These are phyloP conservation scores for Dysidea cf. avara DNA, from an alignment of 37 sponge, comb jelly and placozoan species.

Conservation along the genomic window DNA sequence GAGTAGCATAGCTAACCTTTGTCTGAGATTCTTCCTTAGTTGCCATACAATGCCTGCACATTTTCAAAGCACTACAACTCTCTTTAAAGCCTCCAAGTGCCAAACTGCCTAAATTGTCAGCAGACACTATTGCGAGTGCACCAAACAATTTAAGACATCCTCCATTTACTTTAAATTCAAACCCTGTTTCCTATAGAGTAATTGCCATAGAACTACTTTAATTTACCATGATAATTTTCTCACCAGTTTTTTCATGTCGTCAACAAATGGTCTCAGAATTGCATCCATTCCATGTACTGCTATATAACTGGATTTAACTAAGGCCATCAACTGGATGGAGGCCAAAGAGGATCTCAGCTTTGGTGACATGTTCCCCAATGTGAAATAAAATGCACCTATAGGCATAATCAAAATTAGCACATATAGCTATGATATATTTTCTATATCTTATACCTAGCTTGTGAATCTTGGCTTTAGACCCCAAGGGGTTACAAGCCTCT, in stretches of 20 bases:
- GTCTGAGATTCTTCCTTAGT: constrained; percentile 12
- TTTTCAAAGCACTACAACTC: constrained; percentile 29
- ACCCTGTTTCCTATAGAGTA: constrained; percentile 22
- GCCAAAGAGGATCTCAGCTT: constrained; percentile 20
- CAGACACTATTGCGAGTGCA: constrained; percentile 32
- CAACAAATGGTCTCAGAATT: constrained; percentile 36
- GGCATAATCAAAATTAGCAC: too few relatives aligned
- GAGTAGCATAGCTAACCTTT: neutral
- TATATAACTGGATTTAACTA: neutral
- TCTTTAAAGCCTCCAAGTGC: constrained; percentile 55
- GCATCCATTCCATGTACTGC: constrained; percentile 23
- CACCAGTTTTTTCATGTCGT: constrained; percentile 47
- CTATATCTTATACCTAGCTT: constrained; percentile 39
- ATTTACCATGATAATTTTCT: too few relatives aligned
- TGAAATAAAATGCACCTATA: constrained; percentile 44
- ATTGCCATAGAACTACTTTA: too few relatives aligned
- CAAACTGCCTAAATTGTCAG: constrained; percentile 39
- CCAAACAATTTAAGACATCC: constrained; percentile 4
- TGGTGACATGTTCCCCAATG: constrained; percentile 35
- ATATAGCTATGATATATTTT: too few relatives aligned
- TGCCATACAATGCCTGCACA: constrained; percentile 47
- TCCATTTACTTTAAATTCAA: neutral
- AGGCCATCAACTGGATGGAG: constrained; percentile 24
- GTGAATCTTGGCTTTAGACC: constrained; percentile 21
- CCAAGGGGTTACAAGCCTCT: constrained; percentile 22